phyloP scores from a whole-genome alignment of 2,797 vertebrate genomes.

The Anas bernieri region DNA sequence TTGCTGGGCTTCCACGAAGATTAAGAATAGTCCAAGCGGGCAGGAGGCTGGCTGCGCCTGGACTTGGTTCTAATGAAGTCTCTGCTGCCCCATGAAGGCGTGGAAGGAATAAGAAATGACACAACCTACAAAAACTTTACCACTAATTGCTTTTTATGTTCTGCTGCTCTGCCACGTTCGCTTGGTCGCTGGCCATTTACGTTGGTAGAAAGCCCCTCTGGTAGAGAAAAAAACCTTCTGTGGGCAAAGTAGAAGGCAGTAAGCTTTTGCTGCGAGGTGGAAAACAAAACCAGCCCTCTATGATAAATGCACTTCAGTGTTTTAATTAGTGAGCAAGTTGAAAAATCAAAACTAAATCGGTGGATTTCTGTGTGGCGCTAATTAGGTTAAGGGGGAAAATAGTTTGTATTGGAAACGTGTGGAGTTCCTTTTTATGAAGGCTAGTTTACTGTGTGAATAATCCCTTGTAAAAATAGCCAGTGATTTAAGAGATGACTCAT shows the following conservation, averaged over 20 bases:
- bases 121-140: slow-evolving; percentile 47
- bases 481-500: slow-evolving; percentile 67
- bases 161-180: not conserved
- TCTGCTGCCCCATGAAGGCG: slow-evolving; percentile 3
- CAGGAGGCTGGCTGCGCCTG: not conserved
- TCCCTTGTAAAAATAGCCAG: slow-evolving; percentile 45
- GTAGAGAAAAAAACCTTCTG: slow-evolving; percentile 41
- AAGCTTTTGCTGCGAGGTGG: not conserved
- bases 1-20: slow-evolving; percentile 33
- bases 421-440: not conserved
- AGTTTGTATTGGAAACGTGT: not conserved
- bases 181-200: not conserved
- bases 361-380: not conserved
- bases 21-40: slow-evolving; percentile 56
- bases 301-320: not conserved
- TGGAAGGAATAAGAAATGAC: slow-evolving; percentile 36
- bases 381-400: not conserved
- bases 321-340: not conserved
- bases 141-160: slow-evolving; percentile 50
- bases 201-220: slow-evolving; percentile 37
- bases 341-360: not conserved
- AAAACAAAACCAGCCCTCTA: not conserved
- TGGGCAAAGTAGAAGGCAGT: slow-evolving; percentile 35
- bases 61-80: slow-evolving; percentile 31
- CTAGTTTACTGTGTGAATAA: slow-evolving; percentile 36